Conservation (phyloP, 2,797 vertebrate genomes). For the Sebastes hopkinsi region DNA sequence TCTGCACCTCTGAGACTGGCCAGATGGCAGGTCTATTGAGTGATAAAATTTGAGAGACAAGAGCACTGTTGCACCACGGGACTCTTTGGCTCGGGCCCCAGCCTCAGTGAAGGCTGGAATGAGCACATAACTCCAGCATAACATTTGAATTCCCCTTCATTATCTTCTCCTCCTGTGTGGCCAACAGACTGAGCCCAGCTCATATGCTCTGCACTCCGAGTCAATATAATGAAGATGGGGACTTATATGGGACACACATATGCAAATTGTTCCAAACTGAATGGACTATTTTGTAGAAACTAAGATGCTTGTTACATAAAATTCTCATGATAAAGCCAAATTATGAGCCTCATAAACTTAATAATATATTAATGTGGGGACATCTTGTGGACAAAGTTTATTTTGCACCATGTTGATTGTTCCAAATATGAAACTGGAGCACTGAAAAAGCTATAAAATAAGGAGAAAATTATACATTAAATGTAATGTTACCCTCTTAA, state of each 20-base stretch:
- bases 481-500: background rate
- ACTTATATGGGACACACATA: constrained; percentile 14
- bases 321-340: background rate
- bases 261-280: background rate
- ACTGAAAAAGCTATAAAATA: background rate
- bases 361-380: constrained; percentile 45
- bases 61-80: constrained; percentile 61
- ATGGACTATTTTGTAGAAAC: background rate
- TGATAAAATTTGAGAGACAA: constrained; percentile 78
- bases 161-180: constrained; percentile 44
- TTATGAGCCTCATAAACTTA: background rate
- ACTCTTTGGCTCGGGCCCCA: constrained; percentile 63
- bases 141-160: constrained; percentile 67
- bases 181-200: constrained; percentile 32
- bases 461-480: background rate
- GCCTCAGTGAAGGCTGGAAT: constrained; percentile 43
- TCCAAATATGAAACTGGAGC: background rate
- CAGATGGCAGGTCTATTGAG: constrained; percentile 81
- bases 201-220: constrained; percentile 27
- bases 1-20: constrained; percentile 72
- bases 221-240: constrained; percentile 4
- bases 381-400: constrained; percentile 68
- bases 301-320: background rate
- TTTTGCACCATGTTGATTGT: constrained; percentile 17
- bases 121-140: constrained; percentile 50